Percentiles rank a stretch among this genome's conserved stretches.
phyloP scores from a whole-genome alignment of 2,797 vertebrate genomes.

The Ispidina picta region DNA sequence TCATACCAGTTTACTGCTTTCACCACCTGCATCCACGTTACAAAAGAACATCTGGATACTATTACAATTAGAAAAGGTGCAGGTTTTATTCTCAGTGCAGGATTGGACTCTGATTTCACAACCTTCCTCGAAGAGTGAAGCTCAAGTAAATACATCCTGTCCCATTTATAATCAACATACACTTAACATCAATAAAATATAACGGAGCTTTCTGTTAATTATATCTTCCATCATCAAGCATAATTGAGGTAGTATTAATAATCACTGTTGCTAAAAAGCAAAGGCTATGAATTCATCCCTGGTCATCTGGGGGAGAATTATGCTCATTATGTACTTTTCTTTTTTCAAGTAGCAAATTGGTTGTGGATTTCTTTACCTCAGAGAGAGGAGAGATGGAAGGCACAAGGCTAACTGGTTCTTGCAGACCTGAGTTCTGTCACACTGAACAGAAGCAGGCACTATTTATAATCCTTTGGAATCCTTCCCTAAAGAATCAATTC shows the following conservation, averaged over 20 bases:
- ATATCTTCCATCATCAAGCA: conserved; percentile 67
- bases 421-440: background rate
- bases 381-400: background rate
- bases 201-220: conserved; percentile 73
- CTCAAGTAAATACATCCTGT: conserved; percentile 79
- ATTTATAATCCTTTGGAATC: conserved; percentile 5
- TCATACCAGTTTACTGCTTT: conserved; percentile 90
- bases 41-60: conserved; percentile 88
- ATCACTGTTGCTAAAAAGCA: conserved; percentile 42
- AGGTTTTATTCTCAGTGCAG: conserved; percentile 83
- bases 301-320: conserved; percentile 29
- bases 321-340: background rate
- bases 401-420: background rate
- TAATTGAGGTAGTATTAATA: conserved; percentile 68
- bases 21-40: conserved; percentile 93
- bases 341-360: conserved; percentile 41
- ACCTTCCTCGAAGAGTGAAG: conserved; percentile 83
- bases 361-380: conserved; percentile 40
- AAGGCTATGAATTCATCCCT: conserved; percentile 19
- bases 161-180: conserved; percentile 77
- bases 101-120: conserved; percentile 86
- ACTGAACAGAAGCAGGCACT: background rate
- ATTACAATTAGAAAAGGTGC: conserved; percentile 93
- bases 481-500: background rate
- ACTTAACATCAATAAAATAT: conserved; percentile 76